Conservation (phyloP, 2,888 invertebrate species). For the Pachycephus smyrnensis region DNA sequence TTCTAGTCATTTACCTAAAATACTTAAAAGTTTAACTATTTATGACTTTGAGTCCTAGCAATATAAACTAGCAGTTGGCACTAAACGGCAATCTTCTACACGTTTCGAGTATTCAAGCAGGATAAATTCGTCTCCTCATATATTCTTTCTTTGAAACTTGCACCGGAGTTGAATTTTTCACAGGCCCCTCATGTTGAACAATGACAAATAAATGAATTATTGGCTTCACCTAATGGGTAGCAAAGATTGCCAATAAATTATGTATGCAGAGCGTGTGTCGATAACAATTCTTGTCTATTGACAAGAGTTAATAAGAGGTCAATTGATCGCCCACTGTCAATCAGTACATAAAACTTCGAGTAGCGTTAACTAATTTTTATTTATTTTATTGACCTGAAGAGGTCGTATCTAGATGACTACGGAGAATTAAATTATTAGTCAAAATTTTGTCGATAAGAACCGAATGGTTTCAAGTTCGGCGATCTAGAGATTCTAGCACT, state of each 20-base stretch:
- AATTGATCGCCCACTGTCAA: constrained; percentile 65
- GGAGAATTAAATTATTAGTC: constrained; percentile 45
- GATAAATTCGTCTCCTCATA: too few relatives aligned
- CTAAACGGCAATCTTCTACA: constrained; percentile 32
- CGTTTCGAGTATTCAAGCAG: background rate
- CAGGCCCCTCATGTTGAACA: too few relatives aligned
- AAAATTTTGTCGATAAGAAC: constrained; percentile 29
- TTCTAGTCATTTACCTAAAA: constrained; percentile 38
- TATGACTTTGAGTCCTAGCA: constrained; percentile 41
- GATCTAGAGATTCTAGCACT: too few relatives aligned
- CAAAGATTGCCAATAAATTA: constrained; percentile 38
- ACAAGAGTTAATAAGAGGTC: constrained; percentile 61
- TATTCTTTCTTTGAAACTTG: too few relatives aligned
- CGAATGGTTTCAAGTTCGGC: too few relatives aligned
- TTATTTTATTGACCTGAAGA: constrained; percentile 58
- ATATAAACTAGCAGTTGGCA: constrained; percentile 44
- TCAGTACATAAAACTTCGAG: constrained; percentile 47
- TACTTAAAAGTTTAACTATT: constrained; percentile 46
- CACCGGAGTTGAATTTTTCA: too few relatives aligned
- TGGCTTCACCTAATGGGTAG: too few relatives aligned
- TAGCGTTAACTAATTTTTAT: constrained; percentile 60
- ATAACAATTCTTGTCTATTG: constrained; percentile 62
- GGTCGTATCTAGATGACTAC: constrained; percentile 43
- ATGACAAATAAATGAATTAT: too few relatives aligned
- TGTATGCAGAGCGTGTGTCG: constrained; percentile 58